Percentiles rank a stretch among this genome's conserved stretches.
phyloP scores from a whole-genome alignment of 2,888 invertebrate genomes.

The Hedychridium roseum region DNA sequence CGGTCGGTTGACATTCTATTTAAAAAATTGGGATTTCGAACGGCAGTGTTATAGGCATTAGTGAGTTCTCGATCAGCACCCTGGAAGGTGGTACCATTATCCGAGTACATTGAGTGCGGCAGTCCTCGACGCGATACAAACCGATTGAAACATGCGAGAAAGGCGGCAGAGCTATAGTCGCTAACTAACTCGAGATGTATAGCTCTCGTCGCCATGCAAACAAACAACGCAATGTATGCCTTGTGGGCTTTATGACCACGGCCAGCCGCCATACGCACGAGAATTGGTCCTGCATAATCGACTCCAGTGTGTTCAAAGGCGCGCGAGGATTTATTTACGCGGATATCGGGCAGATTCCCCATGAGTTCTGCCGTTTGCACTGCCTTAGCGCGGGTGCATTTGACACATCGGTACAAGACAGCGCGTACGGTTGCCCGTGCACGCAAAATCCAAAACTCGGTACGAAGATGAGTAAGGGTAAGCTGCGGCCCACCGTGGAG shows the following conservation, averaged over 20 bases:
- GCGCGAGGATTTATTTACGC: not conserved
- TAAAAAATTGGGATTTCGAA: too few species aligned
- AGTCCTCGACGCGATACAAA: not conserved
- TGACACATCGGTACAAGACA: not conserved
- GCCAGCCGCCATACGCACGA: not conserved
- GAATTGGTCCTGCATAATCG: too few species aligned
- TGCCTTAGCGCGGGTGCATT: not conserved
- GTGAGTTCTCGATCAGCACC: too few species aligned
- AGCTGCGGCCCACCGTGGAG: not conserved
- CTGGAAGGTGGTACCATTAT: too few species aligned
- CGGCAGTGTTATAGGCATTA: too few species aligned
- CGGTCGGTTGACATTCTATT: too few species aligned
- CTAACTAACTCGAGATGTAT: not conserved
- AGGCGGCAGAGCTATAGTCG: not conserved
- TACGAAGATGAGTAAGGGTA: not conserved
- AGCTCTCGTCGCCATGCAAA: not conserved
- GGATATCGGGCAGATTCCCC: not conserved
- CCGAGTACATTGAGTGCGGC: too few species aligned
- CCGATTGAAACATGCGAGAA: not conserved
- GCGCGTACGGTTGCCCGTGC: not conserved
- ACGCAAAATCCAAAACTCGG: not conserved
- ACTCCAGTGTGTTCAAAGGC: not conserved
- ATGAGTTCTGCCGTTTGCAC: not conserved
- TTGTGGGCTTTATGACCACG: not conserved
- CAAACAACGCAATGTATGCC: not conserved